Base-by-base conservation (phyloP, 2,113 vertebrate species). In the Pterocles burchelli region DNA sequence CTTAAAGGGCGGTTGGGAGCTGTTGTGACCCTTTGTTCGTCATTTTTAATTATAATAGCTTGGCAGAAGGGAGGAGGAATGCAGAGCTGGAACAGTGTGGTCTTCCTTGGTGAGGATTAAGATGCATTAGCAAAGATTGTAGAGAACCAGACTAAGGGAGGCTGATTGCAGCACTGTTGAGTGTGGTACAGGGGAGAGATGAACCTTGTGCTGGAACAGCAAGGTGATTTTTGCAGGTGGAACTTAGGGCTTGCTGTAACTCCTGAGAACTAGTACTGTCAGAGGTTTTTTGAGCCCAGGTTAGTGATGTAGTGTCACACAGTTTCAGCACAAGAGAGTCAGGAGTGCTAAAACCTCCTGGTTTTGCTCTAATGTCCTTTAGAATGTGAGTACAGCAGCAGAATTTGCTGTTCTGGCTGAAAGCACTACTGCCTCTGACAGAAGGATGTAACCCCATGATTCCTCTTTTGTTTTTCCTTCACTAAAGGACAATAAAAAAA, bases 21-120 rank as follows among this genome's bases (percentile, higher is more conserved):
- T 74, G 73, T 29, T 84, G 79, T 93, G 95, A 95, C 92, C 92
- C 96, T 95, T 89, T 88, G 85, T 94, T 87, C 83, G 36, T 91
- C 0, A 3, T 31, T 86, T 91, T 92, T 93, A 93, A 96, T 97
- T 86, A 12, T 52, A 94, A 90, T 86, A 66, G 85, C 85, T 96
- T 96, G 94, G 96, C 92, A 90, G 92, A 52, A 29, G 41, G 76
- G 81, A 79, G 75, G 26, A 78, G 57, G 81, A 88, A 73, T 92
- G 59, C 46, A 36, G 79, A 16, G 66, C 24, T 92, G 85, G 91
- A 95, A 89, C 91, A 55, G 41, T 1, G 28, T 26, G 2, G 75
- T 68, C 88, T 94, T 88, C 71, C 7, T 71, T 55, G 70, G 76
- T 77, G 58, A 82, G 90, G 45, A 75, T 10, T 55, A 68, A 80